Percentiles rank a stretch among this genome's conserved stretches.
These are phyloP conservation scores for Glyptemys insculpta DNA, from an alignment of 2,797 vertebrate species.

Conservation along the genomic window DNA sequence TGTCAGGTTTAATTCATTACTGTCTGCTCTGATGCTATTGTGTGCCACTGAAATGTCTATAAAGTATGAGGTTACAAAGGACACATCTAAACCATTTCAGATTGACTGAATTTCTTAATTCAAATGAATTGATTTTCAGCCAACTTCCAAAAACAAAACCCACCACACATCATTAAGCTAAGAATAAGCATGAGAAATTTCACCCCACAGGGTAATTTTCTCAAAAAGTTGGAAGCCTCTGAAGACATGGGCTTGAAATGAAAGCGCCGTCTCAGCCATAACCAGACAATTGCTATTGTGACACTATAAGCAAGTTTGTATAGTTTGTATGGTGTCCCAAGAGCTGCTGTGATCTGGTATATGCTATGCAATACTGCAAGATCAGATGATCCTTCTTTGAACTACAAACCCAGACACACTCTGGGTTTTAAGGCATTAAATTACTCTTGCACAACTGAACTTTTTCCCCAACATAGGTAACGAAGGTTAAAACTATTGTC, in stretches of 20 bases:
- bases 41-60: background rate
- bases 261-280: slow-evolving; percentile 29
- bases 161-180: slow-evolving; percentile 7
- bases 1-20: background rate
- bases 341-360: background rate
- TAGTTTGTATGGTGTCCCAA: rapidly evolving
- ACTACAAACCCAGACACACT: rapidly evolving
- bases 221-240: background rate
- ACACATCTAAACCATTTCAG: background rate
- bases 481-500: rapidly evolving
- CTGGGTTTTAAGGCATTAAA: background rate
- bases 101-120: slow-evolving; percentile 44
- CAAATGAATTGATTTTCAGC: slow-evolving; percentile 22
- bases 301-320: background rate
- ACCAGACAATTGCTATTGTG: background rate
- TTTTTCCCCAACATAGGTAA: background rate
- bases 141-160: background rate
- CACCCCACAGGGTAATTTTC: slow-evolving; percentile 17
- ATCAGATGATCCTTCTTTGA: background rate
- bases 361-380: background rate
- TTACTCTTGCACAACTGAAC: background rate
- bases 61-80: background rate
- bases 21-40: background rate
- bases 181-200: slow-evolving; percentile 52
- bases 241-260: background rate